A percentile compares a stretch with the other conserved stretches of the same genome.
Conservation (phyloP, 2,888 invertebrate species). For the Iphiclides podalirius region DNA sequence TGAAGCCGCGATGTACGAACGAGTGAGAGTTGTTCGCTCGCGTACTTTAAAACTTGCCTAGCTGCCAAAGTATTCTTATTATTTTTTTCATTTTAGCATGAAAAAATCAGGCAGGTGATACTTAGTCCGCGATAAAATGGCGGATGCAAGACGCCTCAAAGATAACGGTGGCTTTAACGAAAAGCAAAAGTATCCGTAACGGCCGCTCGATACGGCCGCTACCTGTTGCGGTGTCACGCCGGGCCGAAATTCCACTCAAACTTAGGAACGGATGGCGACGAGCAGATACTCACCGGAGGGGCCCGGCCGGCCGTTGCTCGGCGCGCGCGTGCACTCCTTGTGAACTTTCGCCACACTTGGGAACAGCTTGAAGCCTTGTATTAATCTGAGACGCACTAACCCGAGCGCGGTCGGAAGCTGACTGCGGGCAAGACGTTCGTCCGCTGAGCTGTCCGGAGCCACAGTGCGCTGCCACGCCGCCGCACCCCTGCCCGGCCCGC, state of each 20-base stretch:
- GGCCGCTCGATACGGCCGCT: slow-evolving; percentile 57
- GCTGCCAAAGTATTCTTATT: neutral
- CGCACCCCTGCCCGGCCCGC: slow-evolving; percentile 32
- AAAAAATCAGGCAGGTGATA: neutral
- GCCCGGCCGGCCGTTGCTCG: slow-evolving; percentile 42
- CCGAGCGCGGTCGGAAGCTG: slow-evolving; percentile 42
- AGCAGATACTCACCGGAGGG: slow-evolving; percentile 56
- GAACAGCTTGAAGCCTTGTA: slow-evolving; percentile 57
- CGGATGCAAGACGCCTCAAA: slow-evolving; percentile 2
- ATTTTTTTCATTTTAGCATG: neutral
- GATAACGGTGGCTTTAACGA: neutral
- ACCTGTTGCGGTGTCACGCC: slow-evolving; percentile 67
- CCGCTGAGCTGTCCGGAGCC: slow-evolving; percentile 37
- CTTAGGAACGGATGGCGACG: slow-evolving; percentile 67
- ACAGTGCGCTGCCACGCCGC: slow-evolving; percentile 41
- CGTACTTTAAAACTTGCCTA: neutral
- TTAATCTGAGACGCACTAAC: slow-evolving; percentile 42
- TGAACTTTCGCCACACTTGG: slow-evolving; percentile 56
- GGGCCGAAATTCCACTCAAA: slow-evolving; percentile 46
- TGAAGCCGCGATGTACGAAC: neutral
- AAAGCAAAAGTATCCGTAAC: slow-evolving; percentile 6
- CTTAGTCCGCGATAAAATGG: slow-evolving; percentile 1
- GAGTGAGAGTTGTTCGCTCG: neutral
- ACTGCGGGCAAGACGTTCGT: slow-evolving; percentile 44
- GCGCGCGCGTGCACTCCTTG: slow-evolving; percentile 45